phyloP scores from a whole-genome alignment of 2,113 vertebrate genomes.

The Saguinus midas region DNA sequence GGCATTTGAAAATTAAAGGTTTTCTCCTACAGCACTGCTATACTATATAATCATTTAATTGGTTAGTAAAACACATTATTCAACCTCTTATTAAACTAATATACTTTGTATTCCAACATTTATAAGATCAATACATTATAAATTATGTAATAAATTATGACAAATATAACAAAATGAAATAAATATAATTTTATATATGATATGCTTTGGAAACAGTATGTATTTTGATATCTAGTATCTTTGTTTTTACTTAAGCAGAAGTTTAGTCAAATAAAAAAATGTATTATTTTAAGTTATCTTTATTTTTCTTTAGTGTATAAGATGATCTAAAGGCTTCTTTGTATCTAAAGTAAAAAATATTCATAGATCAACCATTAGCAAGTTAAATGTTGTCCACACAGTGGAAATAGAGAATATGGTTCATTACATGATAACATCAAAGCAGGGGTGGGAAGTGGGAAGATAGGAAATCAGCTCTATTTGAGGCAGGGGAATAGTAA shows the following conservation, averaged over 20 bases:
- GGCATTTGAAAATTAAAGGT: conserved; percentile 80
- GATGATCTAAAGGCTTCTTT: not conserved
- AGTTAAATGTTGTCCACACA: not conserved
- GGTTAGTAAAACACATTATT: conserved; percentile 51
- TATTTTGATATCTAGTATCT: not conserved
- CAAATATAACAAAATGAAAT: not conserved
- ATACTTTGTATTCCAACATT: not conserved
- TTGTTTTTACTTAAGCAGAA: conserved; percentile 38
- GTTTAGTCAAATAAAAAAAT: conserved; percentile 5
- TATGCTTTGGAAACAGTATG: not conserved
- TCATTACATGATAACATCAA: not conserved
- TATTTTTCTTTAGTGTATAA: not conserved
- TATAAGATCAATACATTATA: conserved; percentile 45
- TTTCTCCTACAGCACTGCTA: conserved; percentile 37
- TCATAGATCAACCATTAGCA: not conserved
- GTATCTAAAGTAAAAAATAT: not conserved
- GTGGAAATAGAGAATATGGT: not conserved
- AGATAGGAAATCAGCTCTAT: not conserved
- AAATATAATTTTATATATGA: not conserved
- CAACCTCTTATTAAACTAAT: conserved; percentile 55
- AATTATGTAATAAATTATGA: not conserved
- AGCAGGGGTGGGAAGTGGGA: not conserved
- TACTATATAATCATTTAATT: conserved; percentile 35
- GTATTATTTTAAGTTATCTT: not conserved
- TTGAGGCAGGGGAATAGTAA: not conserved